phyloP scores from a whole-genome alignment of 2,888 invertebrate species.

The Netelia melanura region DNA sequence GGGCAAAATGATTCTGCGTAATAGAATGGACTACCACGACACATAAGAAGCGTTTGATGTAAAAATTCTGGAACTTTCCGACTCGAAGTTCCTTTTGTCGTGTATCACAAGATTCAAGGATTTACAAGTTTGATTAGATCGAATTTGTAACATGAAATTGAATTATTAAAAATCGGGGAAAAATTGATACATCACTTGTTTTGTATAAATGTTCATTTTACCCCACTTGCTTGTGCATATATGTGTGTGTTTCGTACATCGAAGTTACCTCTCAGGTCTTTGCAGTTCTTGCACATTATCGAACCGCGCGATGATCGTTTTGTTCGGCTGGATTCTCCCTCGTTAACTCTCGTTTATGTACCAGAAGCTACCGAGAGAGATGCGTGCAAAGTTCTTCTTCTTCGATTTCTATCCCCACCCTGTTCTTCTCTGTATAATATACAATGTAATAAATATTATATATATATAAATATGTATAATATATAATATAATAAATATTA shows the following conservation, averaged over 20 bases:
- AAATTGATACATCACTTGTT: neutral
- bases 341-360: constrained; percentile 50
- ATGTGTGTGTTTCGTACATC: neutral
- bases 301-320: constrained; percentile 44
- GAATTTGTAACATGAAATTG: no score
- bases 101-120: no score
- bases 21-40: neutral
- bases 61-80: neutral
- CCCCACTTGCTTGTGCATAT: neutral
- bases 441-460: no score
- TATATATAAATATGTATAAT: no score
- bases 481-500: no score
- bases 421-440: no score
- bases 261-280: constrained; percentile 29
- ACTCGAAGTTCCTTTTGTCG: neutral
- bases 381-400: no score
- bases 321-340: constrained; percentile 16
- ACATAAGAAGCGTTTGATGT: neutral
- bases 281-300: constrained; percentile 38
- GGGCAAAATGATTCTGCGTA: neutral
- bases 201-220: neutral
- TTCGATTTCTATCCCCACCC: no score
- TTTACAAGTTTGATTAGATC: no score
- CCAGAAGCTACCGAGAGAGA: neutral
- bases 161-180: neutral